phyloP scores from a whole-genome alignment of 2,797 vertebrate genomes.

The Ciconia nigra region DNA sequence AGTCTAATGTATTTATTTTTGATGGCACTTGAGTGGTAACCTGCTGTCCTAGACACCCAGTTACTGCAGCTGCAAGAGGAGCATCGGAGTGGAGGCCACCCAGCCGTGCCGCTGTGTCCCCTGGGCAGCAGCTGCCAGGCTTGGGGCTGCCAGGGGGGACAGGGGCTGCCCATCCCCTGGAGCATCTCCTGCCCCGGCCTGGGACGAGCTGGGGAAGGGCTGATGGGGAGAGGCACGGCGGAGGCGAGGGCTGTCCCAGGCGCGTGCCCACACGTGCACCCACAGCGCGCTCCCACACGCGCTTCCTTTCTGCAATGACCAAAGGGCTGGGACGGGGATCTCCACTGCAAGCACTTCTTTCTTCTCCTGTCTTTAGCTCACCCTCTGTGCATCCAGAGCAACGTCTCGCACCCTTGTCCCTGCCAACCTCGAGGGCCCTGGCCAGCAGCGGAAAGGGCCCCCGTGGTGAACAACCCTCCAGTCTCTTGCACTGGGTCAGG shows the following conservation, averaged over 20 bases:
- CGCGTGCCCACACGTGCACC: neutral
- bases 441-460: neutral
- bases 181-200: neutral
- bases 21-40: slow-evolving; percentile 53
- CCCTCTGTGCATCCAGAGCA: neutral
- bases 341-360: neutral
- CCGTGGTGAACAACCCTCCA: neutral
- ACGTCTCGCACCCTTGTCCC: neutral
- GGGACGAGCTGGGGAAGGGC: neutral
- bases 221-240: accelerated
- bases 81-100: accelerated
- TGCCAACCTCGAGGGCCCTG: neutral
- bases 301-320: neutral
- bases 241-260: neutral
- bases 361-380: neutral
- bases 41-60: neutral
- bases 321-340: neutral
- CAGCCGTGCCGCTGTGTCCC: neutral
- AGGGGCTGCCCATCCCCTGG: neutral
- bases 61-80: neutral
- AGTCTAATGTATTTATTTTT: slow-evolving; percentile 71
- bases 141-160: neutral
- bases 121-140: neutral
- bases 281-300: accelerated
- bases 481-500: slow-evolving; percentile 3